Evolutionary conservation across 1,140 invertebrate species (phyloP), one percentile per base, ranked within the genome.

Genomic region (Kradibia gibbosae): DNA sequence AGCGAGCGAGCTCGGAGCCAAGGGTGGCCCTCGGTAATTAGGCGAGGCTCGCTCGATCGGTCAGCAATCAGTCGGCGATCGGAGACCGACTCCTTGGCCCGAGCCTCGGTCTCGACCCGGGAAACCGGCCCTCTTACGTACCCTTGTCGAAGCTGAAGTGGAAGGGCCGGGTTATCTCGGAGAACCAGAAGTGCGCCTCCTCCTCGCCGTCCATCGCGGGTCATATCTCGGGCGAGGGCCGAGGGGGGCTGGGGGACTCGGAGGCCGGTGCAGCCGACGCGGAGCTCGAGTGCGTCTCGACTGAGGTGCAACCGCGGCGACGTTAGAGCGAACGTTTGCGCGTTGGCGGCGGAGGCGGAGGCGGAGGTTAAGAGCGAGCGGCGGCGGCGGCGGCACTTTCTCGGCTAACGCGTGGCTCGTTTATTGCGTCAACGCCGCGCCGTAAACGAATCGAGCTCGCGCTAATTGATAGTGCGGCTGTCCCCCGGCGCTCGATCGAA

Each of bases 131-230:
- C n/a, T n/a, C n/a, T n/a, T 82, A 82, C 81, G 76, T 82, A 82
- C 81, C 70, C 53, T 79, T 5, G 25, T 78, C 39, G 53, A 82
- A n/a, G 50, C 78, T 62, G 74, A 82, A 78, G 71, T 78, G 31
- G 79, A 82, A 82, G 55, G 81, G 81, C 76, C 42, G 78, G 25
- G 57, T 67, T n/a, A 82, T 53, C 70, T 78, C 76, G n/a, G 81
- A 75, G 60, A 82, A 82, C 81, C 80, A 82, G 42, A 73, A 78
- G 20, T 42, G 67, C 50, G 65, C n/a, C 25, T 73, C n/a, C 25
- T 73, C 78, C 39, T 73, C 67, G 31, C 42, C 74, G 20, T 82
- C 81, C 81, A 82, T 82, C 81, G 36, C n/a, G 39, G n/a, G 42
- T 22, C 11, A 17, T 22, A 48, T 8, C 45, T 48, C 45, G 15